phyloP scores from a whole-genome alignment of 2,113 vertebrate genomes.

The Neofelis nebulosa region DNA sequence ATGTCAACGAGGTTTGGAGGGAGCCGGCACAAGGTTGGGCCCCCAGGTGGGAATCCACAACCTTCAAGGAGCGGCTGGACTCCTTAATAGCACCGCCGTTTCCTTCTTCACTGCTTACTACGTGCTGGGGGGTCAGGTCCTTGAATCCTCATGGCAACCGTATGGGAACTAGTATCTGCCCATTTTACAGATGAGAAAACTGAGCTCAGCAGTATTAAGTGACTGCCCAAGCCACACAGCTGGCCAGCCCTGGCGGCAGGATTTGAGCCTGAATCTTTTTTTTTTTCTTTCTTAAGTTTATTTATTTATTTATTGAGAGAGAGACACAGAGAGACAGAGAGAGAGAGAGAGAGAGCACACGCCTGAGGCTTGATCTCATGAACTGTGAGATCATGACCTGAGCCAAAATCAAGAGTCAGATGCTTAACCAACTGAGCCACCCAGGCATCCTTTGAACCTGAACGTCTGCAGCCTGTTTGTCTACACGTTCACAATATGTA shows the following conservation, averaged over 20 bases:
- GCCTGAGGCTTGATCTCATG: no score
- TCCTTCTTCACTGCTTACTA: neutral
- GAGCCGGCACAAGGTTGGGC: neutral
- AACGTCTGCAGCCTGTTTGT: neutral
- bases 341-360: no score
- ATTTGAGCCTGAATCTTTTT: neutral
- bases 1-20: neutral
- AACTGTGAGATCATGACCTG: no score
- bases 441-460: neutral
- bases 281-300: no score
- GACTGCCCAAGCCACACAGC: neutral
- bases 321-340: no score
- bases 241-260: neutral
- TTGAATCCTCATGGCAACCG: neutral
- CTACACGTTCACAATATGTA: fast-evolving
- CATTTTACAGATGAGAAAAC: neutral
- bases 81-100: neutral
- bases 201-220: neutral
- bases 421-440: no score
- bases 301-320: no score
- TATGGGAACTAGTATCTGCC: neutral
- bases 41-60: fast-evolving
- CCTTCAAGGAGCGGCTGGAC: neutral
- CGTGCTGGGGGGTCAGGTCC: neutral
- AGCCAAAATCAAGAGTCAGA: no score